These are phyloP conservation scores for Ochropleura plecta DNA, from an alignment of 2,888 invertebrate genomes.

Conservation along the genomic window DNA sequence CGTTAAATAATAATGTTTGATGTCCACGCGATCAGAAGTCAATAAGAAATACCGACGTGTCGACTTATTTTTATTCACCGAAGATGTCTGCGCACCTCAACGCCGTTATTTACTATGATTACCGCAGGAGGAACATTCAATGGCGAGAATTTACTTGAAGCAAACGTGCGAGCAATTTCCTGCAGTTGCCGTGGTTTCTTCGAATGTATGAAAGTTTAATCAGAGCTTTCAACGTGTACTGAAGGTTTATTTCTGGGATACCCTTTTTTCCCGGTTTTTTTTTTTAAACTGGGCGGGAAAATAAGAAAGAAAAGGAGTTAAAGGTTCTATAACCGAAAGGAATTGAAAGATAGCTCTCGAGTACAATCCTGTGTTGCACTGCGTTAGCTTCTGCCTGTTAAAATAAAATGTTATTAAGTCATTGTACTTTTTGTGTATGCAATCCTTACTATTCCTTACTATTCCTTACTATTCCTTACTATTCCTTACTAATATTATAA, in stretches of 20 bases:
- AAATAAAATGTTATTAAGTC: too few relatives aligned
- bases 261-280: slow-evolving; percentile 35
- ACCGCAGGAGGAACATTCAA: slow-evolving; percentile 48
- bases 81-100: not conserved
- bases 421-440: too few relatives aligned
- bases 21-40: not conserved
- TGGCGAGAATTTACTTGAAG: slow-evolving; percentile 36
- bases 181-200: slow-evolving; percentile 44
- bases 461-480: too few relatives aligned
- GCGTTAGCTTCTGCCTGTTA: too few relatives aligned
- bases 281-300: not conserved
- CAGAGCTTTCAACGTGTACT: slow-evolving; percentile 30
- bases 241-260: slow-evolving; percentile 8
- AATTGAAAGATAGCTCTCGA: too few relatives aligned
- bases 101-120: slow-evolving; percentile 49
- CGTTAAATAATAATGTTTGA: not conserved
- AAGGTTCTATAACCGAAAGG: not conserved
- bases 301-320: not conserved
- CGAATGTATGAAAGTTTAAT: slow-evolving; percentile 61
- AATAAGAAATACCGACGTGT: not conserved
- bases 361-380: too few relatives aligned
- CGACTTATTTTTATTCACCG: slow-evolving; percentile 2
- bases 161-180: slow-evolving; percentile 57
- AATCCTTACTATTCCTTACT: too few relatives aligned
- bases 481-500: too few relatives aligned